Percentiles rank a stretch among this genome's conserved stretches.
Evolutionary conservation across 2,113 vertebrate genomes (phyloP).

Genomic region (Oophaga pumilio): DNA sequence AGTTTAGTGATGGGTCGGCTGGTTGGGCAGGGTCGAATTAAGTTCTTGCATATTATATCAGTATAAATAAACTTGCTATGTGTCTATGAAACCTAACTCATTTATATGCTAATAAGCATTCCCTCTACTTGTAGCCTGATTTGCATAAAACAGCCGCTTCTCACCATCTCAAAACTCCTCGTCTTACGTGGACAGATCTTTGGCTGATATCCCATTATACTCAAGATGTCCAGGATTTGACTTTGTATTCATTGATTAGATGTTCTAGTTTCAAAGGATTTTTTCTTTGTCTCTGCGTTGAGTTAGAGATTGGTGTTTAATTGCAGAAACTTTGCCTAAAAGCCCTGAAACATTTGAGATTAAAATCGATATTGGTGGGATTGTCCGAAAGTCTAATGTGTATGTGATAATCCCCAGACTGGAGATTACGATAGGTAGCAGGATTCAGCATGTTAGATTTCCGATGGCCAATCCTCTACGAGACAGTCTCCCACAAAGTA

Average conservation of each 20-base stretch:
- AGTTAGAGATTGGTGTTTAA: background rate
- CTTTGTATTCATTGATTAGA: background rate
- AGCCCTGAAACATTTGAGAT: too few relatives aligned
- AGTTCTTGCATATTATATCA: slow-evolving; percentile 11
- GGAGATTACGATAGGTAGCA: too few relatives aligned
- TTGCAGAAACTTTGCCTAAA: background rate
- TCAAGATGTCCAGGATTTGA: background rate
- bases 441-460: too few relatives aligned
- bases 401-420: too few relatives aligned
- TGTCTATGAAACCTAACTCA: background rate
- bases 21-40: background rate
- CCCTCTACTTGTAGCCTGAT: background rate
- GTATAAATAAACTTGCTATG: background rate
- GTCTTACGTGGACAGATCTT: background rate
- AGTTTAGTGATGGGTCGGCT: background rate
- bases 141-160: background rate
- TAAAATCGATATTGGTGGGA: too few relatives aligned
- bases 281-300: background rate
- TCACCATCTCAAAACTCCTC: background rate
- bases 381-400: too few relatives aligned
- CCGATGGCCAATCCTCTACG: too few relatives aligned
- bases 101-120: slow-evolving; percentile 29
- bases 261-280: background rate
- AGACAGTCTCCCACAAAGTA: too few relatives aligned
- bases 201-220: background rate